Base-by-base conservation (phyloP, 2,797 vertebrate genomes). In the Betta splendens region DNA sequence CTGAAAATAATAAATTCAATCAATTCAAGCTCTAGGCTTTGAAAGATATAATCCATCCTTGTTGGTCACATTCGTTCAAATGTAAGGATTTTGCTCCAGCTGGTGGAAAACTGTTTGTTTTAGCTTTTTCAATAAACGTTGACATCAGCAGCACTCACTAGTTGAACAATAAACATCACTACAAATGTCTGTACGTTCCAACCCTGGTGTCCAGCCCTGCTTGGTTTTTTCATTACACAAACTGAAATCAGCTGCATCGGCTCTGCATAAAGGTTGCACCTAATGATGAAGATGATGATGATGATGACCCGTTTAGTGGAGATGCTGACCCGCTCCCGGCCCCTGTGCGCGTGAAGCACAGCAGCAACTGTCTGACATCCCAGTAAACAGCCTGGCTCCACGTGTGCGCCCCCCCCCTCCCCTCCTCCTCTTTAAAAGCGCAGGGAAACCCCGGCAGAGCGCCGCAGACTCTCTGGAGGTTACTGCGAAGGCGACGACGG, bases 341-440 rank as follows among this genome's bases (percentile, higher is more conserved):
- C 48, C 15, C 35, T 59, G 25, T 47, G 45, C 31, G 17, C 35
- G 21, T 54, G 23, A 65, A 59, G 45, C 32, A 50, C 49, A 47
- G 31, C 25, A 12, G 15, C 64, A 57, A 59, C 42, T 35, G 33
- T 28, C 18, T 60, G 39, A 31, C 35, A 26, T 17, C 29, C 31
- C 38, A 21, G 38, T 40, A 17, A 59, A 51, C 56, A 38, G 31
- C 20, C 23, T 17, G 49, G 74, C 61, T 55, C 51, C 62, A 55
- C 29, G 71, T 55, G 31, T 47, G 50, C 18, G 53, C 21, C 21
- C n/a, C 35, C 13, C 47, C 11, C 9, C 28, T 7, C 26, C 7
- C 50, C 16, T 75, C 90, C 32, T 16, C 47, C 29, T 16, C 44
- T n/a, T 5, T 95, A 95, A 94, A 96, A 91, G 70, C 66, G 61